Conservation (phyloP, 1,140 invertebrate species). For the Solenopsis invicta region DNA sequence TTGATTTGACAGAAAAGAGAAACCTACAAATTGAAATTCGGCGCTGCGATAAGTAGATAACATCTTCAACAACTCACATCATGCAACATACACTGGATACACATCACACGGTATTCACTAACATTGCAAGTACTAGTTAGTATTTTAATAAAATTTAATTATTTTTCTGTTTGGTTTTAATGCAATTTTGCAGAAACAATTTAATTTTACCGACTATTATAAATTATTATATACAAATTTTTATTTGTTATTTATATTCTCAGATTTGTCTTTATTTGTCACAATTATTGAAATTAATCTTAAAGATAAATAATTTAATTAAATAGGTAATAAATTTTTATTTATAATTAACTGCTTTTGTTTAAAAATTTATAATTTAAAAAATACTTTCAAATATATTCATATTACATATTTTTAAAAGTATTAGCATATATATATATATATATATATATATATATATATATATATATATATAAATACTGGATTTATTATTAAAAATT, state of each 20-base stretch:
- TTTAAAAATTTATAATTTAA: not conserved
- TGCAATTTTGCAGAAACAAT: not conserved
- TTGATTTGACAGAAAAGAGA: slow-evolving; percentile 22
- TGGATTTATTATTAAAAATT: not conserved
- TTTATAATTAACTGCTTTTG: not conserved
- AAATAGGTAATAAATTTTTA: not conserved
- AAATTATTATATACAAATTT: not conserved
- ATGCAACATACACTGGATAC: not conserved
- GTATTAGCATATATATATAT: not conserved
- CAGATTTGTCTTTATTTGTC: slow-evolving; percentile 2
- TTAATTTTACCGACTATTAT: slow-evolving; percentile 4
- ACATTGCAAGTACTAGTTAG: slow-evolving; percentile 16
- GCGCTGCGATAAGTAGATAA: not conserved
- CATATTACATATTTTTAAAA: not conserved
- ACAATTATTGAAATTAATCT: not conserved
- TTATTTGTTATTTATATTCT: not conserved
- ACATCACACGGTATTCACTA: not conserved
- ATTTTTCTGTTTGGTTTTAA: not conserved
- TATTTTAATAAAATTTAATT: not conserved
- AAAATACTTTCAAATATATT: not conserved
- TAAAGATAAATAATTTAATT: not conserved
- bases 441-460: no score
- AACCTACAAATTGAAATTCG: not conserved
- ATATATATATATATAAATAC: not conserved
- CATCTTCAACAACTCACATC: not conserved